phyloP scores from a whole-genome alignment of 2,797 vertebrate genomes.

The Rhabdophis nuchalis region DNA sequence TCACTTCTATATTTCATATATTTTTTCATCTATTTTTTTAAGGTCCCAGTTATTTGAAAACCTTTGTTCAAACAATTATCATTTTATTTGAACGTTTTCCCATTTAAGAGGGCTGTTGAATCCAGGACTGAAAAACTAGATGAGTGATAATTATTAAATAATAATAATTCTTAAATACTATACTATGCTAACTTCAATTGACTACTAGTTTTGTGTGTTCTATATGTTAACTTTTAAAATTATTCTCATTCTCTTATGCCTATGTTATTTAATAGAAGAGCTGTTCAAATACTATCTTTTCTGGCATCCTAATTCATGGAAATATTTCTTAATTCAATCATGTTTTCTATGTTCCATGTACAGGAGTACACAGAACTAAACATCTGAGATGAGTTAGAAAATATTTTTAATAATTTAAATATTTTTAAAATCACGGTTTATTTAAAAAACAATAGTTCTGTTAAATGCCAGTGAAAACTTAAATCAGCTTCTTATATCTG shows the following conservation, averaged over 20 bases:
- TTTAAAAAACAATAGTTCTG: conserved; percentile 5
- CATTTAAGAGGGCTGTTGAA: not conserved
- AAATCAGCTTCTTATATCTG: conserved; percentile 36
- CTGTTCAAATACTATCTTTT: not conserved
- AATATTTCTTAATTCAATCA: not conserved
- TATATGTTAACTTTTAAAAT: not conserved
- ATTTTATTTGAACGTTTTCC: not conserved
- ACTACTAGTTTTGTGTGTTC: not conserved
- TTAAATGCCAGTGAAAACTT: conserved; percentile 33
- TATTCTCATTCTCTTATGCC: not conserved
- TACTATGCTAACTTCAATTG: not conserved
- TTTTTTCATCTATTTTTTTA: not conserved
- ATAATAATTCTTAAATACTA: not conserved
- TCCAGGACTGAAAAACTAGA: not conserved
- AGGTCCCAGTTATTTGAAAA: not conserved
- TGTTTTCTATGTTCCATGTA: not conserved
- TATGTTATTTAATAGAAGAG: not conserved
- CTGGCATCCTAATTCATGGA: not conserved
- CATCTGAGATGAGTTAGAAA: conserved; percentile 27
- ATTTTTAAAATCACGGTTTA: conserved; percentile 19
- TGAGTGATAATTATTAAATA: no score
- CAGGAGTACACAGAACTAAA: not conserved
- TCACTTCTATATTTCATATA: not conserved
- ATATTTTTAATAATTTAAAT: not conserved
- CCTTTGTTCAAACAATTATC: not conserved